Conservation (phyloP, 2,113 vertebrate species). For the Vireo altiloquus region DNA sequence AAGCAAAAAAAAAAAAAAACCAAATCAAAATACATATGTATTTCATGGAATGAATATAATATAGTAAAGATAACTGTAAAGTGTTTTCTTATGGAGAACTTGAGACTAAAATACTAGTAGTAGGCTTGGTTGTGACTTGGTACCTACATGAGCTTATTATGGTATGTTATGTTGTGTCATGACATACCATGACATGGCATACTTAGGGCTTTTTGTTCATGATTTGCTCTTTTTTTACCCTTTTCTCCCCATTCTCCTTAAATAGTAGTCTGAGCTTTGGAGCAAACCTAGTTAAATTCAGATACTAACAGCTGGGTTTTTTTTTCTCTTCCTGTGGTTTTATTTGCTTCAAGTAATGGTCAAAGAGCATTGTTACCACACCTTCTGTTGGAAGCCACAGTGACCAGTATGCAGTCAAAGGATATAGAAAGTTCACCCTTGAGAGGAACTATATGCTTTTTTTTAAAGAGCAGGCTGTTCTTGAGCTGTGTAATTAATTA, state of each 20-base stretch:
- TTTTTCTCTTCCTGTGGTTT: slow-evolving; percentile 24
- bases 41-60: background rate
- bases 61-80: background rate
- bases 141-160: background rate
- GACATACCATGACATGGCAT: background rate
- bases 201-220: background rate
- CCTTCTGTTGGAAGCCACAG: slow-evolving; percentile 20
- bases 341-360: background rate
- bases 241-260: accelerated
- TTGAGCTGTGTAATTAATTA: background rate
- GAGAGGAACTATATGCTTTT: background rate
- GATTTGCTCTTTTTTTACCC: accelerated
- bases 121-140: background rate
- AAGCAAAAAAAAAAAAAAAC: no score
- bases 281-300: background rate
- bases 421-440: background rate
- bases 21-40: background rate
- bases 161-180: background rate
- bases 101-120: background rate
- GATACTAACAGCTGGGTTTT: background rate
- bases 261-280: background rate
- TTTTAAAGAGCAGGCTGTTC: background rate
- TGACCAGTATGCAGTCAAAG: background rate
- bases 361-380: background rate
- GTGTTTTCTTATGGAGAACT: background rate